Evolutionary conservation across 2,113 vertebrate species (phyloP).

Genomic region (Callipepla squamata): DNA sequence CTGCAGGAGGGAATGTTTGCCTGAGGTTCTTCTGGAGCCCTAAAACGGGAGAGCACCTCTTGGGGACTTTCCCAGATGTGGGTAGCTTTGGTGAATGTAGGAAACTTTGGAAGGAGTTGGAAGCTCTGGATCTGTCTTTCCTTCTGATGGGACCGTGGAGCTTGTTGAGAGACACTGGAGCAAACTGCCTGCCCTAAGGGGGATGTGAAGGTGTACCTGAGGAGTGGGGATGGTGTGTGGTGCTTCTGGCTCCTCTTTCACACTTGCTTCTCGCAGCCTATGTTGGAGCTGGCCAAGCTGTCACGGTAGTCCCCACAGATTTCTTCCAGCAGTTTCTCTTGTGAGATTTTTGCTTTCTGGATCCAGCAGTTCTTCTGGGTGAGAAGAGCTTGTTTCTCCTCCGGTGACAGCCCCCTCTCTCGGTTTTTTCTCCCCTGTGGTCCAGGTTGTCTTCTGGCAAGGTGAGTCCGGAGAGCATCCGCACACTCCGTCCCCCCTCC

Average conservation of each 20-base stretch:
- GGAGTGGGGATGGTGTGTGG: background rate
- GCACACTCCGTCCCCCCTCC: constrained; percentile 90
- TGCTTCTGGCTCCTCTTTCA: background rate
- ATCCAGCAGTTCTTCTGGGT: background rate
- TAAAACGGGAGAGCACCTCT: background rate
- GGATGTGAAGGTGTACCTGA: accelerated
- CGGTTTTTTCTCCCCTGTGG: constrained; percentile 35
- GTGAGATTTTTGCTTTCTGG: background rate
- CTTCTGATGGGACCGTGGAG: background rate
- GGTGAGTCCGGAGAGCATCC: constrained; percentile 97
- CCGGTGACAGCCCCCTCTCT: background rate
- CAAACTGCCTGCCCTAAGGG: background rate
- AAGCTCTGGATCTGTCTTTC: background rate
- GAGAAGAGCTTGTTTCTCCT: background rate
- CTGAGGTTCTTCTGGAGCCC: background rate
- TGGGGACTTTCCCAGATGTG: background rate
- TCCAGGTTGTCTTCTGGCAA: constrained; percentile 96
- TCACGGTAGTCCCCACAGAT: background rate
- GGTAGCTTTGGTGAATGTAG: background rate
- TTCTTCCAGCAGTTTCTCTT: background rate
- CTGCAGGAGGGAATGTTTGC: background rate
- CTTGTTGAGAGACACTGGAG: background rate
- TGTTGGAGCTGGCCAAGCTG: accelerated
- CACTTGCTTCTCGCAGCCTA: background rate
- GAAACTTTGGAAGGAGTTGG: background rate